Evolutionary conservation across 2,888 invertebrate species (phyloP), one percentile per base, ranked within the genome.

Genomic region (Quadroppia sp.): DNA sequence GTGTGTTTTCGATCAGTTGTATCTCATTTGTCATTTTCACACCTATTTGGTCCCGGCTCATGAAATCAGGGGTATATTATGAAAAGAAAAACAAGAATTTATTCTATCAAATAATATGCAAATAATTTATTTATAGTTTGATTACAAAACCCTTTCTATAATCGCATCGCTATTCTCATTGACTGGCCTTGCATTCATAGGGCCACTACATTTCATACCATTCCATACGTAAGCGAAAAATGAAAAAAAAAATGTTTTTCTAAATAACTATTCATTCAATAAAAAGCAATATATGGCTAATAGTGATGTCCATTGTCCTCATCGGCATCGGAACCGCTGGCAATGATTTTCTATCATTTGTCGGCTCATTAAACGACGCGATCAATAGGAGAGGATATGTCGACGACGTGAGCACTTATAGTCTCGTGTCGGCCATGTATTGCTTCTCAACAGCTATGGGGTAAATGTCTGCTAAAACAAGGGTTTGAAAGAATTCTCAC

Each of bases 391-490:
- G 81, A 42, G 84, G 83, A 3, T 88, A 92, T 78, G 89, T 91
- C 0, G 91, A 94, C 82, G 90, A 89, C 76, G 86, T 94, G 77
- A 90, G 92, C 80, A 94, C 94, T 0, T 94, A 92, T 80, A 94
- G 94, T 0, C 84, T 94, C 48, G 89, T 94, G 11, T 92, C 94
- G 0, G 94, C 93, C 0, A 85, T 94, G 79, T 94, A 93, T 89
- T 93, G 94, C 1, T 92, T 92, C 0, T 88, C 90, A 0, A 93
- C 94, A 80, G 92, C 94, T 0, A 84, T 94, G 13, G 94, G 94
- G 48, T 70, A 11, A 48, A 17, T 11, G 2, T 40, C 40, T 30
- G 11, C 25, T 32, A 30, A 13, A 13, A 30, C 30, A 61, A 25
- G 25, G 25, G 20, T 13, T n/a, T 25, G 20, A 59, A n/a, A 25